Evolutionary conservation across 2,113 vertebrate genomes (phyloP), one percentile per base, ranked within the genome.

Genomic region (Leptocoma aspasia): DNA sequence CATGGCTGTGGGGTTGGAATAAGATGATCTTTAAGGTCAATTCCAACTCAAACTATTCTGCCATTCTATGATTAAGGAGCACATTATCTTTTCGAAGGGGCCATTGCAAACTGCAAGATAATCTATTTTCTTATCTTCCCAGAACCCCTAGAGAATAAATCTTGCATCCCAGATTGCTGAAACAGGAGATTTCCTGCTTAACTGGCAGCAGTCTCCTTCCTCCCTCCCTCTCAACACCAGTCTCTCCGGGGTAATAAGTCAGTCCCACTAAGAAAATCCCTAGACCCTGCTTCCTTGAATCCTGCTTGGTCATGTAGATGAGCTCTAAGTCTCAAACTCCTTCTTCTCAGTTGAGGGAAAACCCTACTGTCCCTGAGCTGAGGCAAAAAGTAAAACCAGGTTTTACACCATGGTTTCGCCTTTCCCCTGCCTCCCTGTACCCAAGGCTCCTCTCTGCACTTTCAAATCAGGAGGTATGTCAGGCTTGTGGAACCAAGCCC

Each of bases 401-500:
- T 56, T 93, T 89, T 37, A 88, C 10, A 54, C 9, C 1, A 1
- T 0, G 0, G 17, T 49, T 89, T 37, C 1, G 2, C 30, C 21
- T 87, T 72, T 41, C 18, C 15, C 10, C 21, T 89, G 26, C 57
- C 44, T 79, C 28, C 31, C 31, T 35, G 14, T 15, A 20, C 42
- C 18, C 18, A 0, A 41, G 16, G 52, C 78, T 81, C 59, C 35
- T 77, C 65, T 56, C 76, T 1, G 4, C 1, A 6, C 64, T 90
- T 90, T 83, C 59, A 80, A 76, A 76, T 77, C 37, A 70, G 54
- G 60, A 95, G 50, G 15, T 90, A 90, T n/a, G 84, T 85, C 75
- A 93, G 66, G 83, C 70, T 89, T 84, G 83, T 95, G 89, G 70
- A 94, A 88, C 75, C 39, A 72, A 83, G 87, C 79, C 94, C 60